These are phyloP conservation scores for Seladonia tumulorum DNA, from an alignment of 2,888 invertebrate species.

Conservation along the genomic window DNA sequence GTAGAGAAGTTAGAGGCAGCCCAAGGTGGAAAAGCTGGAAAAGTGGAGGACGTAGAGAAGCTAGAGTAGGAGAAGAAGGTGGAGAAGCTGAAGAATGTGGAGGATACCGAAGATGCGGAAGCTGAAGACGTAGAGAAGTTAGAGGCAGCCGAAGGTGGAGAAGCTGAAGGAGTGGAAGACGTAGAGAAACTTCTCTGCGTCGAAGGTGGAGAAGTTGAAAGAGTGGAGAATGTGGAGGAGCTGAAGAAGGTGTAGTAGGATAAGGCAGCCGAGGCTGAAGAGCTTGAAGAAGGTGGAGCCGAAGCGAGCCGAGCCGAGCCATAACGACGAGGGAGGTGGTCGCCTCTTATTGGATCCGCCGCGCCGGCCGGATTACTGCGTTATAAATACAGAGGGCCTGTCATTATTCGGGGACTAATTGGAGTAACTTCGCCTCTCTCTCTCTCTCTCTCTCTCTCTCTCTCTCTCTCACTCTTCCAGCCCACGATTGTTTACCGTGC, in stretches of 20 bases:
- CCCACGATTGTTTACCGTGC: conserved; percentile 67
- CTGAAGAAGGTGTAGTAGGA: neutral
- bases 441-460: neutral
- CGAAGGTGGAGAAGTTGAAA: neutral
- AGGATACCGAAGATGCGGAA: too few species aligned
- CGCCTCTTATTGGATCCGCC: conserved; percentile 62
- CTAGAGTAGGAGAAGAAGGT: neutral
- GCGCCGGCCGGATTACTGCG: conserved; percentile 53
- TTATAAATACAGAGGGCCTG: conserved; percentile 65
- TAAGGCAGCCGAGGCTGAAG: neutral
- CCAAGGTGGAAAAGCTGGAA: neutral
- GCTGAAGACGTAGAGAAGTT: neutral
- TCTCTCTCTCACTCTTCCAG: conserved; percentile 36
- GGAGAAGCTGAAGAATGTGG: neutral
- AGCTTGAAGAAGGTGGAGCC: neutral
- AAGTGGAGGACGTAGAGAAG: neutral
- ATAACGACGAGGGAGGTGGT: conserved; percentile 50
- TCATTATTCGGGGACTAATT: conserved; percentile 69
- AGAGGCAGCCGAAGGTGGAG: too few species aligned
- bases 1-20: too few species aligned
- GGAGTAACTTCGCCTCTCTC: conserved; percentile 62
- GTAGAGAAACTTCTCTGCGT: too few species aligned
- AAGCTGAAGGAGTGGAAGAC: neutral
- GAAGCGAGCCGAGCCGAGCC: neutral
- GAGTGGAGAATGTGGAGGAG: neutral